Percentiles rank a stretch among this genome's conserved stretches.
Evolutionary conservation across 2,888 invertebrate species (phyloP).

Genomic region (Calliscelio sp.): DNA sequence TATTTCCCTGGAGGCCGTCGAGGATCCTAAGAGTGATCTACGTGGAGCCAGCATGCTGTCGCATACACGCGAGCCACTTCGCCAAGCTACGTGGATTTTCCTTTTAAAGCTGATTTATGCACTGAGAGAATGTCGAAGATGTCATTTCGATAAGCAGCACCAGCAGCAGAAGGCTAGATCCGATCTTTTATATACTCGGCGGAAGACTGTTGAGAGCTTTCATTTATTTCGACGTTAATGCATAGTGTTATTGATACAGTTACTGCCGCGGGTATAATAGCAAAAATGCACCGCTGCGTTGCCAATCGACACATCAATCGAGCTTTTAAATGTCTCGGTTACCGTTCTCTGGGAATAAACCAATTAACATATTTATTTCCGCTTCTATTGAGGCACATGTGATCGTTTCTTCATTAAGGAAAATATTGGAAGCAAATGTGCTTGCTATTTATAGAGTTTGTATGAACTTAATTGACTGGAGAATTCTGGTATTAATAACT

Average conservation of each 20-base stretch:
- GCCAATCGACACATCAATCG: conserved; percentile 31
- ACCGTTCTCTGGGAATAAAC: not conserved
- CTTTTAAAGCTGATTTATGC: conserved; percentile 71
- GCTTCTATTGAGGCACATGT: no score
- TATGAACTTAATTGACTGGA: no score
- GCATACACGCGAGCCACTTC: conserved; percentile 59
- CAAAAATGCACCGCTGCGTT: conserved; percentile 30
- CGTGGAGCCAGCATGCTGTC: conserved; percentile 66
- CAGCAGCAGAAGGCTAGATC: conserved; percentile 63
- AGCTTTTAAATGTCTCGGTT: not conserved
- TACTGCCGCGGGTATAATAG: conserved; percentile 39
- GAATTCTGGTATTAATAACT: no score
- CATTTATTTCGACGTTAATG: conserved; percentile 69
- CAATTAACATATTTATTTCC: conserved; percentile 46
- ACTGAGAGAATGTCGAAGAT: conserved; percentile 70
- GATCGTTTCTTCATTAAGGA: no score
- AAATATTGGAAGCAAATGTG: no score
- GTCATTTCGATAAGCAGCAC: conserved; percentile 71
- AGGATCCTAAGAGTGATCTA: conserved; percentile 78
- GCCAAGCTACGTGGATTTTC: conserved; percentile 58
- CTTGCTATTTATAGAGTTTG: no score
- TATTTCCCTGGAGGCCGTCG: conserved; percentile 81
- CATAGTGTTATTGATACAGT: conserved; percentile 52
- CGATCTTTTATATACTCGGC: conserved; percentile 56
- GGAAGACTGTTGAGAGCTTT: conserved; percentile 58